Evolutionary conservation across 1,140 invertebrate species (phyloP), one percentile per base, ranked within the genome.

Genomic region (Araneus ventricosus): DNA sequence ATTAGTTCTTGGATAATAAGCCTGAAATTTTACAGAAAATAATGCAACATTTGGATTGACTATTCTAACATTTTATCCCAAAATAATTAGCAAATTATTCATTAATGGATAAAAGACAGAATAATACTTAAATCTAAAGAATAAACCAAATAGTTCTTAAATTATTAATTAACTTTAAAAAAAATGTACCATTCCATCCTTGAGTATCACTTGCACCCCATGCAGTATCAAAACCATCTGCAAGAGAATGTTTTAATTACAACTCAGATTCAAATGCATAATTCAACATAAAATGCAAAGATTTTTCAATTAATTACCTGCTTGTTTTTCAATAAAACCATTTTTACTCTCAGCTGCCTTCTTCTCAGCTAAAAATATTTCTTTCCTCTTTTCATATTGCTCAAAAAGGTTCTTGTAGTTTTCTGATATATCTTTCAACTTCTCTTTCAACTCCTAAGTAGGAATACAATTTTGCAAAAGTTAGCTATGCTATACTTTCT

Each of bases 381-480:
- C 95, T 61, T 96, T 96, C 91, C 96, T 96, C 34, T 96, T 95
- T 92, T 97, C 96, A 94, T 97, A 97, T 39, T 96, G 95, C 34
- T 95, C 94, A 95, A 97, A 97, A 22, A 97, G 95, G 59, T 96
- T 95, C 93, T 96, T 96, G 94, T 97, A 97, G 84, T 97, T 96
- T 14, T 96, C 95, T 1, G 96, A 94, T 45, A 97, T 95, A 93
- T 96, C 96, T 34, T 96, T 95, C 87, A 97, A 96, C 52, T 96
- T 96, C 14, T 95, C 96, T 93, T 97, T 97, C 27, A 98, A 95
- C 91, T 97, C 97, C 39, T 96, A 75, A 84, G 14, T 14, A 34
- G 34, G 34, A 34, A 17, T 30, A 75, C 14, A 22, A 22, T 1
- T 37, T 75, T 75, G 17, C 4, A 14, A 37, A 34, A 75, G n/a